A percentile compares a stretch with the other conserved stretches of the same genome.
These are phyloP conservation scores for Meloidogyne floridensis DNA, from an alignment of 1,140 invertebrate genomes.

Conservation along the genomic window DNA sequence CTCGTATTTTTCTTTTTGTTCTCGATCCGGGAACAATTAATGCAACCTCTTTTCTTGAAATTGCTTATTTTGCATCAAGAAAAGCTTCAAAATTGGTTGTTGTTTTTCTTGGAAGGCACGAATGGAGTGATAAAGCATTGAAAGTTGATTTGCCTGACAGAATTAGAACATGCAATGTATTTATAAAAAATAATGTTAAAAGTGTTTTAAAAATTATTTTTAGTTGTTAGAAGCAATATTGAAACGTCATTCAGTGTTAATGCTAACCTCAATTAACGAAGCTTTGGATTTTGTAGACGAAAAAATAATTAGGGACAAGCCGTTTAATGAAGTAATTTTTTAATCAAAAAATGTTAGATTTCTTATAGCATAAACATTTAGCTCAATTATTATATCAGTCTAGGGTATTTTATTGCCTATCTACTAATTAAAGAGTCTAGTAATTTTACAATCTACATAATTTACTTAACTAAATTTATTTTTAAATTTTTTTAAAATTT, in stretches of 20 bases:
- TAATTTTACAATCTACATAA: too few relatives aligned
- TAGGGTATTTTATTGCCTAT: too few relatives aligned
- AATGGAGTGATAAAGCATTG: constrained; percentile 64
- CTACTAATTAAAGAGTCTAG: too few relatives aligned
- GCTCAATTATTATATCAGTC: too few relatives aligned
- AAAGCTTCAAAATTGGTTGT: constrained; percentile 63
- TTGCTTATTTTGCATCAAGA: constrained; percentile 63
- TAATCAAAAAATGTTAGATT: too few relatives aligned
- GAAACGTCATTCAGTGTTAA: constrained; percentile 57
- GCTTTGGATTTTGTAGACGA: constrained; percentile 65
- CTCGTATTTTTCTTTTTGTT: constrained; percentile 61
- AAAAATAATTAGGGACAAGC: constrained; percentile 63
- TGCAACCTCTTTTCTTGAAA: constrained; percentile 63
- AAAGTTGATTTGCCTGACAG: constrained; percentile 60
- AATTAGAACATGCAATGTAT: constrained; percentile 50
- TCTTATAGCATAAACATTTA: too few relatives aligned
- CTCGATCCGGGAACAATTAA: constrained; percentile 60
- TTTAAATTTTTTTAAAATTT: not conserved
- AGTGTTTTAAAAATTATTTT: constrained; percentile 8
- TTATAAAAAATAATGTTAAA: not conserved
- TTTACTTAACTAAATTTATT: not conserved
- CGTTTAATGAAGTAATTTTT: not conserved
- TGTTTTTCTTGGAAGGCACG: constrained; percentile 59
- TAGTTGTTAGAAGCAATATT: constrained; percentile 57
- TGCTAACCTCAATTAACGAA: constrained; percentile 58